Percentiles rank a stretch among this genome's conserved stretches.
Evolutionary conservation across 2,888 invertebrate species (phyloP).

Genomic region (Drosophila rellima): DNA sequence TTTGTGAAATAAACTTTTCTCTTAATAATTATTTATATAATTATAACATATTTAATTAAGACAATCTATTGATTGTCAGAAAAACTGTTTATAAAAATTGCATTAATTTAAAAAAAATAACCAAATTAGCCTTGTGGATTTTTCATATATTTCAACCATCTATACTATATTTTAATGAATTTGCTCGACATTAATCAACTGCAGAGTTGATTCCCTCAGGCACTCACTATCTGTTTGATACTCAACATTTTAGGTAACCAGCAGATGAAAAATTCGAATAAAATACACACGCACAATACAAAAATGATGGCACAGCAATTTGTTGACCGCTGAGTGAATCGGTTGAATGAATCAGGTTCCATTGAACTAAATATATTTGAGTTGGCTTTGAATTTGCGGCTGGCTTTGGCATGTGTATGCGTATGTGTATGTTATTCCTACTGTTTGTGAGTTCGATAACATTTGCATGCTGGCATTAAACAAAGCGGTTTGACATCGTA

Average conservation of each 20-base stretch:
- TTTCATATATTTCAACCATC: neutral
- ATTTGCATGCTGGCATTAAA: slow-evolving; percentile 46
- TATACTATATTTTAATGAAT: neutral
- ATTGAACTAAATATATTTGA: slow-evolving; percentile 41
- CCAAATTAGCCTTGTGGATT: no score
- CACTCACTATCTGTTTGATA: neutral
- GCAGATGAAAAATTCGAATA: slow-evolving; percentile 35
- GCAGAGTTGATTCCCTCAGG: neutral
- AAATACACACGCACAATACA: slow-evolving; percentile 10
- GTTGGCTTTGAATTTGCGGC: slow-evolving; percentile 55
- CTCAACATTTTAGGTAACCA: neutral
- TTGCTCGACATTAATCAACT: neutral
- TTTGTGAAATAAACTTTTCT: no score
- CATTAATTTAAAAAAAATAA: no score
- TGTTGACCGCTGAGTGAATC: slow-evolving; percentile 49
- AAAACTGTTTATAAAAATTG: no score
- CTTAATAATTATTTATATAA: no score
- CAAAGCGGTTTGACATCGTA: slow-evolving; percentile 8
- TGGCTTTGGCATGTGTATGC: slow-evolving; percentile 37
- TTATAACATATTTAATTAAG: no score
- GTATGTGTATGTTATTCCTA: slow-evolving; percentile 16
- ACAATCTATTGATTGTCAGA: no score
- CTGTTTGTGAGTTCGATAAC: slow-evolving; percentile 25
- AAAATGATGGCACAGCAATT: slow-evolving; percentile 32
- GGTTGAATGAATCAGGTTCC: slow-evolving; percentile 44